phyloP scores from a whole-genome alignment of 2,113 vertebrate genomes.

The Bettongia penicillata region DNA sequence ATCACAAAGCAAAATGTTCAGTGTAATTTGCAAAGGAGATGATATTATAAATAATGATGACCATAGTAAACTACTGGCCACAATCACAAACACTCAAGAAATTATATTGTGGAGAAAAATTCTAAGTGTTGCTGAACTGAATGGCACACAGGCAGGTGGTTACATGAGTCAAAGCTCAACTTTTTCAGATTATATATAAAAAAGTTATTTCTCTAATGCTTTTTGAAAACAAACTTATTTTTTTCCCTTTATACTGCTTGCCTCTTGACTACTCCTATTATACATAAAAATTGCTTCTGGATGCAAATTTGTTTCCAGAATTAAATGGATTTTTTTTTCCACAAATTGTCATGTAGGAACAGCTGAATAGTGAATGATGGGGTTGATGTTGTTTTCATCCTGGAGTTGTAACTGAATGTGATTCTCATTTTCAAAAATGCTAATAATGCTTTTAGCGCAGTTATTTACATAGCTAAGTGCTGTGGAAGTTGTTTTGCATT shows the following conservation, averaged over 20 bases:
- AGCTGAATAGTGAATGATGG: conserved; percentile 39
- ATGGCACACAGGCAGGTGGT: neutral
- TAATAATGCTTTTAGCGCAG: conserved; percentile 65
- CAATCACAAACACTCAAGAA: neutral
- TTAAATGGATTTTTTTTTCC: conserved; percentile 41
- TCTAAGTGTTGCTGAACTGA: neutral
- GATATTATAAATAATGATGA: neutral
- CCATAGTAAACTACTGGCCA: neutral
- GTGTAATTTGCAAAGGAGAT: neutral
- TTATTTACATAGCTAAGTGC: conserved; percentile 69
- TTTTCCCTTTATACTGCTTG: neutral
- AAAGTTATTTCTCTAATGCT: neutral
- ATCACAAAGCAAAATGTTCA: neutral
- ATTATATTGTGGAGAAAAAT: neutral
- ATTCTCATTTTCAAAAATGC: conserved; percentile 49
- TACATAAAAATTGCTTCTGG: neutral
- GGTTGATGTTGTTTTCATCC: conserved; percentile 44
- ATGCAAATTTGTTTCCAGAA: conserved; percentile 47
- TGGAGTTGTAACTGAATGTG: conserved; percentile 53
- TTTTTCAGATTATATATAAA: neutral
- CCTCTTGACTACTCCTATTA: neutral
- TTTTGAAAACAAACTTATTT: neutral
- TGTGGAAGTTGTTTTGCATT: conserved; percentile 62
- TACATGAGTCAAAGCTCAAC: neutral
- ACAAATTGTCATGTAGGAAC: conserved; percentile 32